phyloP scores from a whole-genome alignment of 2,888 invertebrate species.

The Drosophila recens region DNA sequence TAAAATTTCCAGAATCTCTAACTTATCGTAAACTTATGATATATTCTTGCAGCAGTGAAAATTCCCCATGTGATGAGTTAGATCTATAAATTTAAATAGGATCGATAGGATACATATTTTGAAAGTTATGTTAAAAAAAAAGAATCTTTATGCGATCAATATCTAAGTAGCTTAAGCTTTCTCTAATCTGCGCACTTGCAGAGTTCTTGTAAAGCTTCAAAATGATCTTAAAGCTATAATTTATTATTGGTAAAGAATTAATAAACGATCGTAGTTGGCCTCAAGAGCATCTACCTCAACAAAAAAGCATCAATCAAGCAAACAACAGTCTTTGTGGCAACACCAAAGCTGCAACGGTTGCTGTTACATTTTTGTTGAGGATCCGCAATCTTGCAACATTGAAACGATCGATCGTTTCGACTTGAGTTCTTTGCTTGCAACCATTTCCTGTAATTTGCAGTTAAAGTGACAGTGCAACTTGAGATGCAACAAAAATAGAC shows the following conservation, averaged over 20 bases:
- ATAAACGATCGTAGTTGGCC: background rate
- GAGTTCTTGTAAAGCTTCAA: background rate
- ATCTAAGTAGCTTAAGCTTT: background rate
- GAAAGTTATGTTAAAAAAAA: too few relatives aligned
- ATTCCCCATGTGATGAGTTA: too few relatives aligned
- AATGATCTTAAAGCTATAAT: background rate
- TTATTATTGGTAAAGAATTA: background rate
- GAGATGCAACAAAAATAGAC: constrained; percentile 43
- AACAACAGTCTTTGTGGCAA: background rate
- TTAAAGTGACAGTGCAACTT: constrained; percentile 28
- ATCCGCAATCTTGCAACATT: constrained; percentile 3
- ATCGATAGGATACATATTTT: background rate
- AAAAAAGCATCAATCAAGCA: constrained; percentile 3
- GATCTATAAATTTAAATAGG: too few relatives aligned
- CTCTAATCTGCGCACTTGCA: background rate
- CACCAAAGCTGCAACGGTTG: background rate
- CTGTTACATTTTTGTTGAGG: background rate
- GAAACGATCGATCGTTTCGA: constrained; percentile 31
- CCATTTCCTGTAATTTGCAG: constrained; percentile 39
- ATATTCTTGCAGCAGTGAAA: background rate
- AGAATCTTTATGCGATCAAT: background rate
- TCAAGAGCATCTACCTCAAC: background rate
- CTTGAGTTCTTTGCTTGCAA: constrained; percentile 15
- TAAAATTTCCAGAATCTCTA: background rate
- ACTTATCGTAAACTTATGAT: background rate